Base-by-base conservation (phyloP, 2,113 vertebrate species). In the Corvus hawaiiensis region DNA sequence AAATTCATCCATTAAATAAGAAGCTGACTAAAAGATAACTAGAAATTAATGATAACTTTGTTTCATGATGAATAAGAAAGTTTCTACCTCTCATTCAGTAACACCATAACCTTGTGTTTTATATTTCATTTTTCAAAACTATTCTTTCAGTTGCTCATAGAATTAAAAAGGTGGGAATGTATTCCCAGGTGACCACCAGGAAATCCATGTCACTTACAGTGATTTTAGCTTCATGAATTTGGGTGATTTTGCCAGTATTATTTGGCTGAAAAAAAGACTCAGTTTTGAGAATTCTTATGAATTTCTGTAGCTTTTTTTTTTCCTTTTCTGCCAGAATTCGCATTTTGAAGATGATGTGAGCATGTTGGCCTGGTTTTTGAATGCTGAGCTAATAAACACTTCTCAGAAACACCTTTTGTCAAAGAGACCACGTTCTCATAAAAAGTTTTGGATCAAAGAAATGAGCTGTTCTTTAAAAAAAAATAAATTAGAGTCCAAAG, bases 231-330 rank as follows among this genome's bases (percentile, higher is more conserved):
- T 54, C 8, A 52, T 48, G 19, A 62, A 44, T 66, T 46, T 24
- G 12, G 30, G 5, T 2, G 2, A 22, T 49, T 81, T 14, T n/a
- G 17, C 2, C n/a, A 32, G 3, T 33, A 37, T n/a, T 54, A 1
- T 74, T 87, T 67, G 30, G 1, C 27, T 68, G 39, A 9, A 46
- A 46, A 44, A 46, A 46, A 46, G 44, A 46, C 4, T 37, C 3
- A 3, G 1, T 48, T 85, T 67, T 85, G 20, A 61, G 54, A 59
- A 39, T 78, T 67, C n/a, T 75, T 15, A 46, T 26, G 11, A 13
- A 46, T 56, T 61, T 76, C 26, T 1, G 1, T 20, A 17, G 2
- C 4, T 39, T 68, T 74, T 77, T 63, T 74, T n/a, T 44, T 19
- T 19, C 9, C 4, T 72, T 90, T 92, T 56, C 41, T 79, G 13